A percentile compares a stretch with the other conserved stretches of the same genome.
Evolutionary conservation across 2,797 vertebrate genomes (phyloP).

Genomic region (Acropternis orthonyx): DNA sequence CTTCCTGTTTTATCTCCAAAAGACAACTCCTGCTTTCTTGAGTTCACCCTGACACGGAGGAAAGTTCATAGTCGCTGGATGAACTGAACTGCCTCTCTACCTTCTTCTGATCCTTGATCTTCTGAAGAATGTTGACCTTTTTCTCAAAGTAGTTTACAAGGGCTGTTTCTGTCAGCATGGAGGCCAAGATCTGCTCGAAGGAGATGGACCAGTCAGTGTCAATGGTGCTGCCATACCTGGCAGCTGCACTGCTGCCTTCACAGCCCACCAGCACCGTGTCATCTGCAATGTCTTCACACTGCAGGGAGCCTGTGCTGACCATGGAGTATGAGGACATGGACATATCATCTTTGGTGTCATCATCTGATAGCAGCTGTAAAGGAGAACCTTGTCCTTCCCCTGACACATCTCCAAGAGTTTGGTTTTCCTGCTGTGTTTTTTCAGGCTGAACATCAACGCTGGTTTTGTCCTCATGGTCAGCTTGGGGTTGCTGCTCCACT

Average conservation of each 20-base stretch:
- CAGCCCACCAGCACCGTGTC: slow-evolving; percentile 87
- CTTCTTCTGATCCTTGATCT: slow-evolving; percentile 86
- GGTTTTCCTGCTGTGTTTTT: slow-evolving; percentile 70
- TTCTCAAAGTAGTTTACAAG: slow-evolving; percentile 96
- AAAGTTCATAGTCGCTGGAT: slow-evolving; percentile 87
- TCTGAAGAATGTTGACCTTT: slow-evolving; percentile 83
- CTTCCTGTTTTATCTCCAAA: slow-evolving; percentile 14
- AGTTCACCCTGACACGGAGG: slow-evolving; percentile 79
- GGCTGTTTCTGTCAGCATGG: slow-evolving; percentile 90
- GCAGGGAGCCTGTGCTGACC: slow-evolving; percentile 89
- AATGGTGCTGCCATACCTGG: slow-evolving; percentile 78
- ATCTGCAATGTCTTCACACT: slow-evolving; percentile 89
- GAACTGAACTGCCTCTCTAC: slow-evolving; percentile 92
- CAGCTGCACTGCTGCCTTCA: slow-evolving; percentile 63
- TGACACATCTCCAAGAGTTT: slow-evolving; percentile 77
- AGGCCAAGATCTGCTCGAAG: slow-evolving; percentile 96
- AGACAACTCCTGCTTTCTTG: background rate
- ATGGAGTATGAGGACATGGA: slow-evolving; percentile 93
- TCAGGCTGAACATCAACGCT: slow-evolving; percentile 72
- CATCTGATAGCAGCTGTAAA: slow-evolving; percentile 78
- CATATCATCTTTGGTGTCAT: slow-evolving; percentile 90
- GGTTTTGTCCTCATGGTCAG: slow-evolving; percentile 56
- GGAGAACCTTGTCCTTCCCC: slow-evolving; percentile 76
- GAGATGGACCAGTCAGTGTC: slow-evolving; percentile 94
- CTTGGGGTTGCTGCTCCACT: slow-evolving; percentile 51